These are phyloP conservation scores for Diaprepes abbreviatus DNA, from an alignment of 2,888 invertebrate species.

Conservation along the genomic window DNA sequence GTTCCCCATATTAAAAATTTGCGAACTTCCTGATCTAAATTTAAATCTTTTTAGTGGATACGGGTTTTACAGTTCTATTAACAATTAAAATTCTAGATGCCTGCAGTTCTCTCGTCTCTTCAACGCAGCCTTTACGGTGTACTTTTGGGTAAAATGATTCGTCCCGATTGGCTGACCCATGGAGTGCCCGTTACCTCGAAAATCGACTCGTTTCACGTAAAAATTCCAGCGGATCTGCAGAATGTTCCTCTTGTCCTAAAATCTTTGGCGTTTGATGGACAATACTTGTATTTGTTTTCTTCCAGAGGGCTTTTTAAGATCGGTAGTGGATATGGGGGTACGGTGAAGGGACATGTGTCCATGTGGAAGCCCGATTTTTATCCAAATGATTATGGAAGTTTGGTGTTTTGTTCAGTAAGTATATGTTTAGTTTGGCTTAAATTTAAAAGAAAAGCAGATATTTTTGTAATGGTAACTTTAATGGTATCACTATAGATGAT, in stretches of 20 bases:
- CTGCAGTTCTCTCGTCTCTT: constrained; percentile 85
- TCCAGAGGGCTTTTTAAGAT: constrained; percentile 91
- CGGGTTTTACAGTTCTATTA: too few relatives aligned
- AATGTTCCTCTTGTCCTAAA: constrained; percentile 68
- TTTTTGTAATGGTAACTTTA: too few relatives aligned
- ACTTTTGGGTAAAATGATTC: constrained; percentile 84
- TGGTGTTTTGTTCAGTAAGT: constrained; percentile 87
- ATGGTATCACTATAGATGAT: too few relatives aligned
- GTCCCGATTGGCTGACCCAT: constrained; percentile 90
- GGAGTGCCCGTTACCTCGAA: constrained; percentile 86
- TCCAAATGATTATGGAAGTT: constrained; percentile 85
- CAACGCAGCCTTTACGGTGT: constrained; percentile 93
- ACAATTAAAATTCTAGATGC: constrained; percentile 74
- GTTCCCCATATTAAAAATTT: too few relatives aligned
- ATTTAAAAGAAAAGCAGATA: too few relatives aligned
- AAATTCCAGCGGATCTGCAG: constrained; percentile 69
- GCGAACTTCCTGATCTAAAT: too few relatives aligned
- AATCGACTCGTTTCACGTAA: constrained; percentile 77
- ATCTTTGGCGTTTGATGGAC: constrained; percentile 90
- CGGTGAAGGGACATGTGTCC: constrained; percentile 92
- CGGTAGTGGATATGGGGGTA: constrained; percentile 95
- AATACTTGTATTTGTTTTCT: constrained; percentile 88
- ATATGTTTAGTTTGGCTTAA: constrained; percentile 9
- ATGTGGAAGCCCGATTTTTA: constrained; percentile 86
- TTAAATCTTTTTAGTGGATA: too few relatives aligned